Evolutionary conservation across 2,113 vertebrate genomes (phyloP).

Genomic region (Lathamus discolor): DNA sequence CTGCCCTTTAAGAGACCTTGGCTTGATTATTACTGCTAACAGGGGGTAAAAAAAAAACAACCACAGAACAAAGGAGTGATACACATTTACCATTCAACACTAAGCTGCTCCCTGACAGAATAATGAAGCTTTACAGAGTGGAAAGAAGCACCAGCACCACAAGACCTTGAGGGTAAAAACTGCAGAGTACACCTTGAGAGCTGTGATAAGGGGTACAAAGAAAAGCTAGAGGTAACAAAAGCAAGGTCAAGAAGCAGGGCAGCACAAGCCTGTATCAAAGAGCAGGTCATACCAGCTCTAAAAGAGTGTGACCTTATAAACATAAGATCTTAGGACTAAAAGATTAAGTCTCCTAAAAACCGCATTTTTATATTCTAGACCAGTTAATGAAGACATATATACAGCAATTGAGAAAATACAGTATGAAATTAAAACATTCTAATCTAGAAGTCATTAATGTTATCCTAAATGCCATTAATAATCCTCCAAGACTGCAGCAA

Average conservation of each 20-base stretch:
- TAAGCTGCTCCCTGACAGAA: not conserved
- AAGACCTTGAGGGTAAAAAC: not conserved
- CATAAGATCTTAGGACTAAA: not conserved
- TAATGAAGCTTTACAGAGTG: not conserved
- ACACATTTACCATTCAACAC: not conserved
- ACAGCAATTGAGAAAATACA: not conserved
- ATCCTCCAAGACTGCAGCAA: not conserved
- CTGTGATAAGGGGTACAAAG: not conserved
- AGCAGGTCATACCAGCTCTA: not conserved
- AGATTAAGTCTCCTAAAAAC: not conserved
- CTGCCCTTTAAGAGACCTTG: not conserved
- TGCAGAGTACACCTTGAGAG: not conserved
- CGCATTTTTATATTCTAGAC: not conserved
- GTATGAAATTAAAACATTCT: not conserved
- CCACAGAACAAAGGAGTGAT: not conserved
- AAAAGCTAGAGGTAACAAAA: not conserved
- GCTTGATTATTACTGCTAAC: not conserved
- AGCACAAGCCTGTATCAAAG: not conserved
- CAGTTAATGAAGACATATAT: not conserved
- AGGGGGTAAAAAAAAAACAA: fast-evolving
- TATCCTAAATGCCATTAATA: not conserved
- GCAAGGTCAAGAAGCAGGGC: conserved; percentile 11
- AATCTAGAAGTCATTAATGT: not conserved
- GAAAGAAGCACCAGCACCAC: not conserved
- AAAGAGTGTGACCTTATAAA: not conserved